Base-by-base conservation (phyloP, 2,113 vertebrate species). In the Brevimyrus niger region DNA sequence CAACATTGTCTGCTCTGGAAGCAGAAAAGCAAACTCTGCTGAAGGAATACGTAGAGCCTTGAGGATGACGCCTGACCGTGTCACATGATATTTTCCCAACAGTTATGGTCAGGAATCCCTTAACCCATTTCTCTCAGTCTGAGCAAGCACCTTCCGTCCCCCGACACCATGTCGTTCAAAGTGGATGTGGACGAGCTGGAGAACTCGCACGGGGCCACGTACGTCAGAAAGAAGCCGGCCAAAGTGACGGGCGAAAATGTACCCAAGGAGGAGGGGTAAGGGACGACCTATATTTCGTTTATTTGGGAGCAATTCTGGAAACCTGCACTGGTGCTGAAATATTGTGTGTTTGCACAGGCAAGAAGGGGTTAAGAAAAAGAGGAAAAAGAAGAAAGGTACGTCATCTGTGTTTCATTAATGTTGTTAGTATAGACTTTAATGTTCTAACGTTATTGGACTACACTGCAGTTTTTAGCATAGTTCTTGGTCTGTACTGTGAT, bases 141-240 rank as follows among this genome's bases (percentile, higher is more conserved):
- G 91, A 99, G 98, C 93, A 98, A 98, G 92, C 97, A 99, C 92
- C 96, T 99, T 31, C 98, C 98, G 0, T 98, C 98, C 0, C 97
- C 97, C 0, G 98, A 99, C 89, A 95, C 96, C 35, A 96, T 99
- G 98, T 97, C 98, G 80, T 95, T 99, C 87, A 99, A 99, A 55
- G 97, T 99, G 69, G 98, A 99, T 46, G 97, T 99, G 2, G 98
- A 99, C 55, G 98, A 97, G 8, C 96, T 99, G 93, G 98, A 99
- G 95, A 99, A 98, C 94, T 99, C 98, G n/a, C 97, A 97, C 46
- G 98, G 98, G 89, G 98, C 98, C 89, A 98, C 97, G 0, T 98
- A 97, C 0, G 90, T 99, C 94, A 96, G 98, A 93, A 99, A 99
- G 93, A 99, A 99, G 90, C 97, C 98, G 2, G 96, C 95, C 3